Evolutionary conservation across 2,113 vertebrate species (phyloP).

Genomic region (Columba livia): DNA sequence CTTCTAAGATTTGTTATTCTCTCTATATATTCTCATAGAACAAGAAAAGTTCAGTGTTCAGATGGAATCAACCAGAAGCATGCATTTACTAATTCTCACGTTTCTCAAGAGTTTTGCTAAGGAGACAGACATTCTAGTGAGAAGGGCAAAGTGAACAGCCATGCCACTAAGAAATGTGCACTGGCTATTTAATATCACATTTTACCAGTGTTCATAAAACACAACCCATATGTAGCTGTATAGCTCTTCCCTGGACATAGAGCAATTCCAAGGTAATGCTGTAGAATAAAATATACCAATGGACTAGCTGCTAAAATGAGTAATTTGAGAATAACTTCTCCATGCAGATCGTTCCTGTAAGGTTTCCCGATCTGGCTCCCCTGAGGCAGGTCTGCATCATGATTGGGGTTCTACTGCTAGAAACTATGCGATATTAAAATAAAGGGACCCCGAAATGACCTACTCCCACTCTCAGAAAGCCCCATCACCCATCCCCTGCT

Average conservation of each 20-base stretch:
- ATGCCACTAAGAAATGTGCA: not conserved
- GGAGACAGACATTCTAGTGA: not conserved
- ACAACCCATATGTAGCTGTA: not conserved
- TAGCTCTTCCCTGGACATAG: not conserved
- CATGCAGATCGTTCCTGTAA: not conserved
- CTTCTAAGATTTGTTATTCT: not conserved
- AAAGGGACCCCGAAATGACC: not conserved
- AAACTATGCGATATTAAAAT: not conserved
- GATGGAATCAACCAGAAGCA: not conserved
- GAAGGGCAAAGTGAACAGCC: not conserved
- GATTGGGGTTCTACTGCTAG: not conserved
- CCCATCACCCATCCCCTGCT: not conserved
- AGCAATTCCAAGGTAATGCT: not conserved
- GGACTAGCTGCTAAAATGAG: not conserved
- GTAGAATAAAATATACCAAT: not conserved
- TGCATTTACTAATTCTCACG: not conserved
- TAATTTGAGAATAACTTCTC: not conserved
- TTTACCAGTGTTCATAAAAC: not conserved
- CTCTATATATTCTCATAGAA: not conserved
- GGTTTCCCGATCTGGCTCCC: not conserved
- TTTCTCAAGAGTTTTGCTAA: not conserved
- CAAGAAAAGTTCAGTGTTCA: not conserved
- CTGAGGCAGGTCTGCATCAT: not conserved
- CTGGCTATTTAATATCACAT: not conserved
- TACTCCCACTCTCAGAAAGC: not conserved